phyloP scores from a whole-genome alignment of 2,888 invertebrate genomes.

The Poecilus cupreus region DNA sequence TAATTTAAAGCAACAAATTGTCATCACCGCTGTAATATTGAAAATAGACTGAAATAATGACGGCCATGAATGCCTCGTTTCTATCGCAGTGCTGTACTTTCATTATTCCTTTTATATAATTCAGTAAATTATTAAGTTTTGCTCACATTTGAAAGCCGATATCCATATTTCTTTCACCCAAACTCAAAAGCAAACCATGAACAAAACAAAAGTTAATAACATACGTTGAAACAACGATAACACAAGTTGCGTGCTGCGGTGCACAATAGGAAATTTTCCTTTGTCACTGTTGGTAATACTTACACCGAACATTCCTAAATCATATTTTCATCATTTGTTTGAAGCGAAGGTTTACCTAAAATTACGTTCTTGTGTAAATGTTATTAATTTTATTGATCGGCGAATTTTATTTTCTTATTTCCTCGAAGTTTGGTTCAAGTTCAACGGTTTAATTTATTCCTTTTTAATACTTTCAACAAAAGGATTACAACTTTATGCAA shows the following conservation, averaged over 20 bases:
- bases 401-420: background rate
- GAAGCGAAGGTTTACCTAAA: background rate
- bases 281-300: conserved; percentile 19
- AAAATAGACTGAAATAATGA: too few species aligned
- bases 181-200: conserved; percentile 7
- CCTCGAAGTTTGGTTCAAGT: background rate
- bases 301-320: conserved; percentile 1
- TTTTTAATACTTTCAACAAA: background rate
- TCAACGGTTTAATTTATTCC: background rate
- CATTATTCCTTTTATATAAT: background rate
- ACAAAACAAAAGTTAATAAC: conserved; percentile 40
- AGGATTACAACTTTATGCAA: background rate
- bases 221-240: conserved; percentile 21
- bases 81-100: background rate
- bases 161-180: conserved; percentile 26
- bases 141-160: background rate
- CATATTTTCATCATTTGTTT: conserved; percentile 4
- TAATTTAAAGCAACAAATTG: too few species aligned
- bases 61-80: background rate
- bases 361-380: background rate
- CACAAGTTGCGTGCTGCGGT: background rate
- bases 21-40: too few species aligned
- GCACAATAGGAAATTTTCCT: conserved; percentile 23
- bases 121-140: conserved; percentile 28
- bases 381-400: background rate